Evolutionary conservation across 2,888 invertebrate species (phyloP).

Genomic region (Cyclophora punctaria): DNA sequence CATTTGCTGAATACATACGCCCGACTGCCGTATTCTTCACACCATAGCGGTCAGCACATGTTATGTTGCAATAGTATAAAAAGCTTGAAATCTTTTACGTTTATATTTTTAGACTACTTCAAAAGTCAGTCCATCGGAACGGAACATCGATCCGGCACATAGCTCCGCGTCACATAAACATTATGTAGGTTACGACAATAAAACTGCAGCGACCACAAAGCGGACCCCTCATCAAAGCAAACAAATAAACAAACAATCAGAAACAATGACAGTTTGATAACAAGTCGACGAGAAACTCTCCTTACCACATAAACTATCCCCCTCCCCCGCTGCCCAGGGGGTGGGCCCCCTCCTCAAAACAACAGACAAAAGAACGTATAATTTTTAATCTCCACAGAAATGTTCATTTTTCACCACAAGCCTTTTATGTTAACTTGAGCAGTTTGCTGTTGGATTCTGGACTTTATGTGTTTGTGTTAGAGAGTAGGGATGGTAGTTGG

Average conservation of each 20-base stretch:
- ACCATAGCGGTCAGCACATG: no score
- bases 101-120: no score
- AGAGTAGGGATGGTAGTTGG: conserved; percentile 2
- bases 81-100: no score
- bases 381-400: conserved; percentile 68
- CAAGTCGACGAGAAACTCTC: conserved; percentile 7
- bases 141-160: no score
- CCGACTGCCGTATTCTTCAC: no score
- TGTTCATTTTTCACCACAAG: conserved; percentile 66
- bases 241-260: conserved; percentile 7
- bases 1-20: no score
- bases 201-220: background rate
- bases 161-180: background rate
- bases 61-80: no score
- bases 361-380: conserved; percentile 39
- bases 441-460: conserved; percentile 16
- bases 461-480: conserved; percentile 26
- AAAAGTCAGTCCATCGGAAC: no score
- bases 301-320: conserved; percentile 14
- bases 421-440: conserved; percentile 23
- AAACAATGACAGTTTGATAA: background rate
- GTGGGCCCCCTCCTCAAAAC: no score
- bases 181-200: background rate
- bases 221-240: background rate
- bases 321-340: no score